A percentile compares a stretch with the other conserved stretches of the same genome.
phyloP scores from a whole-genome alignment of 2,113 vertebrate genomes.

The Podocnemis expansa region DNA sequence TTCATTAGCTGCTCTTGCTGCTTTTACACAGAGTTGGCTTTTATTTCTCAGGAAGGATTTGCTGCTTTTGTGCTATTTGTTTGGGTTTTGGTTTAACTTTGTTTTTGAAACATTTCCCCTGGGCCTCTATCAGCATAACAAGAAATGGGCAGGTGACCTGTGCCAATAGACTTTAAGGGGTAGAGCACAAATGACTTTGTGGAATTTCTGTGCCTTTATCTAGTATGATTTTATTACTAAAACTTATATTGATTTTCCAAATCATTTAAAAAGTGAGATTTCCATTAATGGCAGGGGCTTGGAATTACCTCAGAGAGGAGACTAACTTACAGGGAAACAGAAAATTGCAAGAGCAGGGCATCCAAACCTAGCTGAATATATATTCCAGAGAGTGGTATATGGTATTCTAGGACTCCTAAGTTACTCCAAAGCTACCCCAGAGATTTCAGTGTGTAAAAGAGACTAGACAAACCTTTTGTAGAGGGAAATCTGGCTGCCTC shows the following conservation, averaged over 20 bases:
- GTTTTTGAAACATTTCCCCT: background rate
- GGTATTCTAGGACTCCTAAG: background rate
- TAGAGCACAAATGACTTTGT: background rate
- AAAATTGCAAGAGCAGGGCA: background rate
- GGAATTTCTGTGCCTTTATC: accelerated
- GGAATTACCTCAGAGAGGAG: accelerated
- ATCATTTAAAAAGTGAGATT: background rate
- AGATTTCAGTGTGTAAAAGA: background rate
- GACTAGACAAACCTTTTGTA: background rate
- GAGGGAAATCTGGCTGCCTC: background rate
- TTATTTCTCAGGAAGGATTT: background rate
- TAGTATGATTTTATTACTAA: accelerated
- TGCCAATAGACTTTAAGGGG: background rate
- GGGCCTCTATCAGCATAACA: background rate
- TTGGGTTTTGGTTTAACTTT: background rate
- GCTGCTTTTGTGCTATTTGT: background rate
- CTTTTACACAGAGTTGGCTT: background rate
- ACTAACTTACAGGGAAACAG: background rate
- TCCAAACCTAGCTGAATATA: accelerated
- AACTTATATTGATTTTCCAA: background rate
- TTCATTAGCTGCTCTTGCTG: background rate
- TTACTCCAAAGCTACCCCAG: background rate
- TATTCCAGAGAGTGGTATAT: accelerated
- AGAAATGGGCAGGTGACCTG: background rate
- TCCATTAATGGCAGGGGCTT: accelerated